A percentile compares a stretch with the other conserved stretches of the same genome.
Evolutionary conservation across 2,113 vertebrate species (phyloP).

Genomic region (Rhynchomys soricoides): DNA sequence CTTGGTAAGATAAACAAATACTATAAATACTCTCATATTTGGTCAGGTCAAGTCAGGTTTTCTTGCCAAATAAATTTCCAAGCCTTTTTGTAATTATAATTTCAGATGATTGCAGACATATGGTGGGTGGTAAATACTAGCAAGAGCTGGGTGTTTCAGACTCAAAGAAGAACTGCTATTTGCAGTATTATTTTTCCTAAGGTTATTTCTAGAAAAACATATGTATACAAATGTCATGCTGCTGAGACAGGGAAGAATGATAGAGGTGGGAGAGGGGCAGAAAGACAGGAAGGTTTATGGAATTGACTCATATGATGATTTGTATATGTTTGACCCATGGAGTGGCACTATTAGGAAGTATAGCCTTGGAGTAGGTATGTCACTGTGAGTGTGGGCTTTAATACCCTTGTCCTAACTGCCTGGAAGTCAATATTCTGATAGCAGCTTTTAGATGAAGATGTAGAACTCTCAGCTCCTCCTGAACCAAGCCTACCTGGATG

Average conservation of each 20-base stretch:
- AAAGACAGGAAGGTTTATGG: not conserved
- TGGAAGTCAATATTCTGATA: too few relatives aligned
- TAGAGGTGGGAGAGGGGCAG: not conserved
- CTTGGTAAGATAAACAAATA: not conserved
- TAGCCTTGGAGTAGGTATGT: too few relatives aligned
- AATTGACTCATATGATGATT: too few relatives aligned
- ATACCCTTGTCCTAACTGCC: too few relatives aligned
- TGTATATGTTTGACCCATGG: too few relatives aligned
- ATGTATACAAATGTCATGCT: not conserved
- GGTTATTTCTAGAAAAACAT: not conserved
- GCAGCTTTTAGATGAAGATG: too few relatives aligned
- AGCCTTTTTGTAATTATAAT: slow-evolving; percentile 46
- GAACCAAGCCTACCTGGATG: too few relatives aligned
- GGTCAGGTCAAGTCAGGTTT: slow-evolving; percentile 22
- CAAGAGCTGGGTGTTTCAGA: not conserved
- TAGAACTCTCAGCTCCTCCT: too few relatives aligned
- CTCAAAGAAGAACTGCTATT: not conserved
- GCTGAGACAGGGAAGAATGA: not conserved
- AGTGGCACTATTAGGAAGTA: too few relatives aligned
- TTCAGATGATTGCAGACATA: not conserved
- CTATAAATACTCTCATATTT: slow-evolving; percentile 12
- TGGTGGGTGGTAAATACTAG: not conserved
- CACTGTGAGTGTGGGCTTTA: too few relatives aligned
- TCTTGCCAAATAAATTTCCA: slow-evolving; percentile 43
- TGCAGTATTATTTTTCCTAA: not conserved